phyloP scores from a whole-genome alignment of 2,797 vertebrate genomes.

The Eidolon dupreanum region DNA sequence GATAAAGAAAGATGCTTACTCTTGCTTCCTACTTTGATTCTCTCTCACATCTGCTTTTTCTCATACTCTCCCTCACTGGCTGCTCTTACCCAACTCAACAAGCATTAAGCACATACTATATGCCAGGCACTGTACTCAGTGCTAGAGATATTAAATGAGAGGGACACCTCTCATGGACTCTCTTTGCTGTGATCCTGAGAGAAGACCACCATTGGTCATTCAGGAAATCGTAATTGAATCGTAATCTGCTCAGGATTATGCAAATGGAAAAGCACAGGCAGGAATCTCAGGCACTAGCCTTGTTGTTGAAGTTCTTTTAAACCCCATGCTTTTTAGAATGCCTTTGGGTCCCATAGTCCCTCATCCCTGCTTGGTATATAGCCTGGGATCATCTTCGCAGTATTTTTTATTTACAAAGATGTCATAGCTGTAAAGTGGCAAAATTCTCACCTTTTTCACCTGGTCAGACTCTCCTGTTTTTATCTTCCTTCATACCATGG shows the following conservation, averaged over 20 bases:
- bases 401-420: background rate
- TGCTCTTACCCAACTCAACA: background rate
- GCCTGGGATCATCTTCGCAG: background rate
- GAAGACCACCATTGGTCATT: background rate
- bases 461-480: slow-evolving; percentile 42
- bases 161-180: background rate
- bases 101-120: background rate
- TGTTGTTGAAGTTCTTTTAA: slow-evolving; percentile 38
- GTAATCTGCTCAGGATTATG: background rate
- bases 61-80: background rate
- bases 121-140: background rate
- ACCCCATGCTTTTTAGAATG: background rate
- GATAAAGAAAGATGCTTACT: background rate
- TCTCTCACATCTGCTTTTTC: background rate
- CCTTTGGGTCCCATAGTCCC: background rate
- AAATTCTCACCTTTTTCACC: background rate
- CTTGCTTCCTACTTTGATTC: slow-evolving; percentile 52
- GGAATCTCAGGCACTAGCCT: background rate
- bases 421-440: slow-evolving; percentile 15
- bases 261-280: background rate
- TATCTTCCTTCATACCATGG: background rate
- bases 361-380: background rate
- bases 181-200: background rate
- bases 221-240: background rate
- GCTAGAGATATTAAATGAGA: background rate